These are phyloP conservation scores for Drosophila antonietae DNA, from an alignment of 2,888 invertebrate species.

Conservation along the genomic window DNA sequence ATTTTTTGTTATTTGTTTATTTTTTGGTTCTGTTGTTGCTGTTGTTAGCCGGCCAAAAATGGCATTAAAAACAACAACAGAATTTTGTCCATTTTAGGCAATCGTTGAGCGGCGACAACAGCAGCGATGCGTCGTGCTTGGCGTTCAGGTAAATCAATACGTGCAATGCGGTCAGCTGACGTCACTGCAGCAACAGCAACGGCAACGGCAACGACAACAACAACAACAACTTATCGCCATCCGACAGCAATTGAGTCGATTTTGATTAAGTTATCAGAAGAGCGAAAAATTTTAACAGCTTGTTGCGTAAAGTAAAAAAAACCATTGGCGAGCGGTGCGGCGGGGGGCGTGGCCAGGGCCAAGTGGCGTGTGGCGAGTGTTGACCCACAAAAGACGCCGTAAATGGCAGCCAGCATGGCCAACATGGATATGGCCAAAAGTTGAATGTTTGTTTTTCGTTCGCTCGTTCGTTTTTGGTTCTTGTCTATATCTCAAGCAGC, in stretches of 20 bases:
- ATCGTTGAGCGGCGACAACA: constrained; percentile 38
- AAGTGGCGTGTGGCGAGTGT: constrained; percentile 23
- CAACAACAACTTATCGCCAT: constrained; percentile 39
- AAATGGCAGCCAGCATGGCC: constrained; percentile 30
- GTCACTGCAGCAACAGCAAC: constrained; percentile 37
- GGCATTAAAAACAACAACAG: constrained; percentile 54
- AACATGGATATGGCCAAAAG: constrained; percentile 35
- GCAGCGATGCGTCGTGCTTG: constrained; percentile 14
- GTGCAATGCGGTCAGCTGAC: constrained; percentile 56
- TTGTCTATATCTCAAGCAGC: constrained; percentile 12
- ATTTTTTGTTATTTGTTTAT: constrained; percentile 6
- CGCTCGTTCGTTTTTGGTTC: neutral
- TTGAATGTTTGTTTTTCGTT: constrained; percentile 2
- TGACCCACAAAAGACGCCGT: constrained; percentile 42
- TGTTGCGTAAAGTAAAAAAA: constrained; percentile 52
- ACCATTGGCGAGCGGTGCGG: neutral
- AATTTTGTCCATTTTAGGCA: constrained; percentile 73
- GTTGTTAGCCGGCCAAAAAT: constrained; percentile 42
- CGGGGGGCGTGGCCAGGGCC: constrained; percentile 21
- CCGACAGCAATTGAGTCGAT: constrained; percentile 29
- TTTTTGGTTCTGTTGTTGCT: constrained; percentile 14
- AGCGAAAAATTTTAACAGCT: constrained; percentile 8
- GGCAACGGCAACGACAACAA: constrained; percentile 11
- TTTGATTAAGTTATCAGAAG: constrained; percentile 66
- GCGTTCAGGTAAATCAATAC: constrained; percentile 47